Evolutionary conservation across 2,888 invertebrate species (phyloP).

Genomic region (Chymomyza amoena): DNA sequence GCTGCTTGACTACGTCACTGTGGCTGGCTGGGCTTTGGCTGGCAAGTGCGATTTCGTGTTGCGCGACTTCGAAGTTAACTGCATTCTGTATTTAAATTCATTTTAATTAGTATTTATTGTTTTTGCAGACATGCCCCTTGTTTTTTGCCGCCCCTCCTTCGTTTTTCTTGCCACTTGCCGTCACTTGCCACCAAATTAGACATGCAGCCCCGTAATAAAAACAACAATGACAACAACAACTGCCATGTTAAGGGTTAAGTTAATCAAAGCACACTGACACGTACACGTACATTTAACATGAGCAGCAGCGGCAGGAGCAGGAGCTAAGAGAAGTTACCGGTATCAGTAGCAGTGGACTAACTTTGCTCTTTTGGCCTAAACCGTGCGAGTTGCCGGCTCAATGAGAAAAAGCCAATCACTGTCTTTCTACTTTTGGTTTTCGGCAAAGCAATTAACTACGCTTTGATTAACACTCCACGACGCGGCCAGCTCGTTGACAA

Average conservation of each 20-base stretch:
- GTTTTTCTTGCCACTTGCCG: slow-evolving; percentile 34
- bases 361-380: neutral
- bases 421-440: slow-evolving; percentile 59
- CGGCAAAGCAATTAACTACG: slow-evolving; percentile 72
- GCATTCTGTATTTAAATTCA: slow-evolving; percentile 63
- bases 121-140: slow-evolving; percentile 44
- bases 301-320: neutral
- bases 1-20: neutral
- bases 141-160: neutral
- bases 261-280: slow-evolving; percentile 46
- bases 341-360: neutral
- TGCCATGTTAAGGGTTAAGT: slow-evolving; percentile 48
- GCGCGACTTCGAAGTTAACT: neutral
- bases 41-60: slow-evolving; percentile 34
- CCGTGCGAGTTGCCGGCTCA: neutral
- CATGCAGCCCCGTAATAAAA: slow-evolving; percentile 52
- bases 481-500: slow-evolving; percentile 52
- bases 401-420: slow-evolving; percentile 48
- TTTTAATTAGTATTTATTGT: slow-evolving; percentile 71
- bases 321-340: no score
- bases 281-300: neutral
- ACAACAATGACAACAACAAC: slow-evolving; percentile 25
- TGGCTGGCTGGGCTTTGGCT: slow-evolving; percentile 10
- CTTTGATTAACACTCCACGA: slow-evolving; percentile 73
- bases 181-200: slow-evolving; percentile 65